Evolutionary conservation across 1,140 invertebrate species (phyloP), one percentile per base, ranked within the genome.

Genomic region (Caenorhabditis inopinata): DNA sequence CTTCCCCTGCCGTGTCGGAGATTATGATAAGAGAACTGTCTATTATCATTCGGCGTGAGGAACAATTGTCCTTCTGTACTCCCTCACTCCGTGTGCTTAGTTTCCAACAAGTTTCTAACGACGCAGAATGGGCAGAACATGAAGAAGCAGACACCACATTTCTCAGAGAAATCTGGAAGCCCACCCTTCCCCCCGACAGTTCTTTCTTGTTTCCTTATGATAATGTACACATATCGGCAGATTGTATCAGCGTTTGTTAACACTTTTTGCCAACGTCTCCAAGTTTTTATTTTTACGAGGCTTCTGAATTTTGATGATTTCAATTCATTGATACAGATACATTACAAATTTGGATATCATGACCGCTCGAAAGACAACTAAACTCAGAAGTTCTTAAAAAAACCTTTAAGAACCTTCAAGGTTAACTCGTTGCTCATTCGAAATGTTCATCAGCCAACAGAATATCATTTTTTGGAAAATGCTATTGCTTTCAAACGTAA

Each of bases 61-160:
- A 68, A 68, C 58, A 32, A 38, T 68, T 68, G 58, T 68, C 58
- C 58, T 68, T 68, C 58, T 42, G 5, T 27, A 12, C 29, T 38
- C 18, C 27, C n/a, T 16, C n/a, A n/a, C 32, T 68, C n/a, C 27
- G 12, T 32, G 23, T 68, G 58, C 38, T 68, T 68, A 38, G 58
- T 68, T 68, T 68, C 58, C 58, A 68, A 68, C 58, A 38, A 68
- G 58, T 68, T 68, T 68, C 58, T 68, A 68, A 4, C 5, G 58
- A 68, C 29, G n/a, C 29, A 68, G 38, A 25, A 53, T 25, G 51
- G 32, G 5, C 14, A 16, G 1, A 25, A 53, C 23, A 6, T n/a
- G 18, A 47, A 47, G 27, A 25, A 25, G 21, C 11, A 51, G 51
- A 23, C 16, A 29, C 29, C 27, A 58, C 27, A 32, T 58, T 53